Conservation (phyloP, 2,113 vertebrate genomes). For the Redunca redunca region DNA sequence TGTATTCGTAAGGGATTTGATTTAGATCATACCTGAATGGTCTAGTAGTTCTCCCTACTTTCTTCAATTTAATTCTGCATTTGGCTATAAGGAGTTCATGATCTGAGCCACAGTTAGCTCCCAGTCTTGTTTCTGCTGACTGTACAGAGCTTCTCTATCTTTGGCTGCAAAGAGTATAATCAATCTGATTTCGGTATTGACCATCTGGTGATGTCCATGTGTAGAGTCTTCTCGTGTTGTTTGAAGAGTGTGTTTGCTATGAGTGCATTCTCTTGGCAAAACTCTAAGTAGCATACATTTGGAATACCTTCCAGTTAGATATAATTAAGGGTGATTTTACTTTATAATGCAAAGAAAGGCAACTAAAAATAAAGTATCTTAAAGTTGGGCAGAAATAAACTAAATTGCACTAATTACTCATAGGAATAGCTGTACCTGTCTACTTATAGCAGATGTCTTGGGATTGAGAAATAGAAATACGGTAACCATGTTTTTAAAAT, state of each 20-base stretch:
- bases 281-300: neutral
- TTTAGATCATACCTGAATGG: neutral
- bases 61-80: neutral
- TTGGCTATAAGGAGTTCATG: neutral
- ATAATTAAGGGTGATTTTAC: neutral
- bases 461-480: neutral
- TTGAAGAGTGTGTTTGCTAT: neutral
- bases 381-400: slow-evolving; percentile 8
- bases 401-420: neutral
- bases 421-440: neutral
- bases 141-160: neutral
- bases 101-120: neutral
- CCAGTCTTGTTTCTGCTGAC: neutral
- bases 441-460: neutral
- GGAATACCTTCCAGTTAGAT: neutral
- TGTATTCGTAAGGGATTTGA: neutral
- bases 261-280: neutral
- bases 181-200: neutral
- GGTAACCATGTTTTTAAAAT: neutral
- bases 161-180: neutral
- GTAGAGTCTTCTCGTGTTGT: neutral
- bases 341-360: neutral
- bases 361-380: neutral
- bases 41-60: neutral
- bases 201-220: neutral